Evolutionary conservation across 2,113 vertebrate genomes (phyloP).

Genomic region (Theropithecus gelada): DNA sequence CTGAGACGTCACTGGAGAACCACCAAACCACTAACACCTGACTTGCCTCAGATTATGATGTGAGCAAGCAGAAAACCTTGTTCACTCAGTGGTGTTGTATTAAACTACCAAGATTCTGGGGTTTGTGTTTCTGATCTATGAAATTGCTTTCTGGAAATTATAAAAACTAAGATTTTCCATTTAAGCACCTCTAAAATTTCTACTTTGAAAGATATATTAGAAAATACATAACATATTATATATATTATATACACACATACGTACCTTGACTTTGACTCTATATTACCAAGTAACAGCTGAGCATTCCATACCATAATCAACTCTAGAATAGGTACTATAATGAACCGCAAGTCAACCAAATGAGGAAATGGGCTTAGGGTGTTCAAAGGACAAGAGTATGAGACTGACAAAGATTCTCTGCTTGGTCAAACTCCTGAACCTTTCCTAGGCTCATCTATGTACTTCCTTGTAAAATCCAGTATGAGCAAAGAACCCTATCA

Average conservation of each 20-base stretch:
- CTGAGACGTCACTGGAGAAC: background rate
- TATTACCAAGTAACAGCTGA: background rate
- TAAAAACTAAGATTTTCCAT: background rate
- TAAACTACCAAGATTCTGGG: background rate
- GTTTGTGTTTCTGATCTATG: background rate
- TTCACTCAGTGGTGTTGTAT: background rate
- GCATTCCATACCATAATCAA: background rate
- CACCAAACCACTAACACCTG: background rate
- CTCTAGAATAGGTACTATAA: background rate
- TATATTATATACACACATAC: too few relatives aligned
- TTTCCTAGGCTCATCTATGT: background rate
- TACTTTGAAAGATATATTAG: background rate
- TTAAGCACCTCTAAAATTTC: background rate
- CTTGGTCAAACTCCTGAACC: background rate
- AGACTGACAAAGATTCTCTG: background rate
- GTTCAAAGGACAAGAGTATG: background rate
- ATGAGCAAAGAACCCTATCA: background rate
- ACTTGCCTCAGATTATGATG: background rate
- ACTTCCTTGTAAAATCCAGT: background rate
- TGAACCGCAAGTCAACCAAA: background rate
- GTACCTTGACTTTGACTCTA: background rate
- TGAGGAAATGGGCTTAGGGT: background rate
- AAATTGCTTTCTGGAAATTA: background rate
- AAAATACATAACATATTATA: too few relatives aligned
- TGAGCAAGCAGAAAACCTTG: background rate